Conservation (phyloP, 2,797 vertebrate species). For the Prionace glauca region DNA sequence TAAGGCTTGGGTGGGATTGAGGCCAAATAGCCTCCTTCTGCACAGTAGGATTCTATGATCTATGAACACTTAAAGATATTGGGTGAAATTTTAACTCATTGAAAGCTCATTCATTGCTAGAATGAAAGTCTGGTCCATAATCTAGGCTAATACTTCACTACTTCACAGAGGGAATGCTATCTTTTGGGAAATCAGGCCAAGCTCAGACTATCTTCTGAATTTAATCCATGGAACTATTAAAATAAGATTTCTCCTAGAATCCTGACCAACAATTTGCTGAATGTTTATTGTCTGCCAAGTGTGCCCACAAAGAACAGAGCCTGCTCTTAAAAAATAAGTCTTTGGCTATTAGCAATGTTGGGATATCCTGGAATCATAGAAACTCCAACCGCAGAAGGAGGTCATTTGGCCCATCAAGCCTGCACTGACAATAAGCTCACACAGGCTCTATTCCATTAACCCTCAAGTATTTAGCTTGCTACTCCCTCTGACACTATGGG, state of each 20-base stretch:
- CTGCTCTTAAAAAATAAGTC: neutral
- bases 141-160: neutral
- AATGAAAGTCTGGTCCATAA: neutral
- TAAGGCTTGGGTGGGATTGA: no score
- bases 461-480: no score
- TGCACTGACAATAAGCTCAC: no score
- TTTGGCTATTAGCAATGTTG: neutral
- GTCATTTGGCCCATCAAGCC: no score
- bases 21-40: no score
- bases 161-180: neutral
- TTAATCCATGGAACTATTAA: neutral
- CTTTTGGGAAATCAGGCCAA: neutral
- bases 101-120: neutral
- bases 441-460: no score
- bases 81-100: neutral
- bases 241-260: neutral
- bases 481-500: no score
- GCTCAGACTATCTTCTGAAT: neutral
- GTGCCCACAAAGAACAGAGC: neutral
- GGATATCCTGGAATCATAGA: neutral
- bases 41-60: no score
- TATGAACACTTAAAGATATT: neutral
- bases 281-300: neutral
- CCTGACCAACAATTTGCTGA: neutral
- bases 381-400: no score